Evolutionary conservation across 2,113 vertebrate genomes (phyloP), one percentile per base, ranked within the genome.

Genomic region (Macrotus californicus): DNA sequence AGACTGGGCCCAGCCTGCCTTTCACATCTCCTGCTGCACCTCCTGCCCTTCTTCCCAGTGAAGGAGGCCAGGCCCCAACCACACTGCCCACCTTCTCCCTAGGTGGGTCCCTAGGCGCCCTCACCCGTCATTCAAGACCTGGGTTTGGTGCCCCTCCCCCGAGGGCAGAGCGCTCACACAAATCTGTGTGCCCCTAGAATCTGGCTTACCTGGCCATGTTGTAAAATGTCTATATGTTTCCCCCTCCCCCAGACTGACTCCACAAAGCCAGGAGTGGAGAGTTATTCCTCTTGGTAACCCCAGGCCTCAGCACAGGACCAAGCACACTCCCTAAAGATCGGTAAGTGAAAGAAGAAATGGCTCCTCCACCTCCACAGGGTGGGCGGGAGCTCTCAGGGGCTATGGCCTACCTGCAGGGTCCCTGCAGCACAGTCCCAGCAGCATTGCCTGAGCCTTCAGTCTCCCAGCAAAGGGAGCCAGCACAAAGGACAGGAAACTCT

Each of bases 91-190:
- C 13, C 80, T 76, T 87, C 56, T 8, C 31, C 48, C 0, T 0
- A 2, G 34, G 7, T 46, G 1, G 8, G 0, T 2, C 1, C 1
- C n/a, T 81, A n/a, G n/a, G n/a, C n/a, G 5, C 31, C 36, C 59
- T 36, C 8, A 26, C 21, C 6, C 72, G 72, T 48, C 64, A 8
- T 19, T 52, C 19, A 52, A 82, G 41, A 31, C 39, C 31, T 10
- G 22, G 7, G 41, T 59, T 41, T 50, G 70, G 26, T 6, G 14
- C 29, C 22, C 29, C 64, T 66, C n/a, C 16, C 18, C 46, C 11
- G 14, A 18, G 7, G 50, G 36, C 52, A 61, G 18, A 41, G n/a
- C 0, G 0, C 31, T 54, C n/a, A 36, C 39, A 5, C 8, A 29
- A 61, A 34, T 77, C 41, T 5, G 1, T 16, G 46, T 6, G 22